Percentiles rank a stretch among this genome's conserved stretches.
These are phyloP conservation scores for Polietes domitor DNA, from an alignment of 2,888 invertebrate genomes.

Conservation along the genomic window DNA sequence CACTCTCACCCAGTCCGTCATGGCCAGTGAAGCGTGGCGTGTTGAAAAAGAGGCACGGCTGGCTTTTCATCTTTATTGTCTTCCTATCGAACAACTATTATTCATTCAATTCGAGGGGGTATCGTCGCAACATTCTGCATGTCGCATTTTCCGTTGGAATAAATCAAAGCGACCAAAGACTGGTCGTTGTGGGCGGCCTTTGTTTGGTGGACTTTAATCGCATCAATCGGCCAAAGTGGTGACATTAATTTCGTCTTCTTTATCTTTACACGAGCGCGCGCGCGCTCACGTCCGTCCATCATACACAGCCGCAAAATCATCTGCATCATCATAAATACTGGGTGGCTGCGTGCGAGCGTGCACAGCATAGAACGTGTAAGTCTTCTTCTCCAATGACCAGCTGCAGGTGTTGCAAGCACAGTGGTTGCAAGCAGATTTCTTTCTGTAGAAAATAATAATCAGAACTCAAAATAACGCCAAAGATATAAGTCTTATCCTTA, in stretches of 20 bases:
- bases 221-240: neutral
- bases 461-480: too few species aligned
- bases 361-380: slow-evolving; percentile 2
- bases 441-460: neutral
- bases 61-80: neutral
- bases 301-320: neutral
- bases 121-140: neutral
- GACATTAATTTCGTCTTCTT: neutral
- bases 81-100: neutral
- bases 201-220: neutral
- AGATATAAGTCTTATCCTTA: too few species aligned
- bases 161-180: neutral
- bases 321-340: neutral
- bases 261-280: neutral
- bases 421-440: too few species aligned
- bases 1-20: too few species aligned
- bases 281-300: neutral
- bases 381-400: slow-evolving; percentile 35
- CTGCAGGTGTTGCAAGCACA: slow-evolving; percentile 47
- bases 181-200: neutral
- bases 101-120: neutral
- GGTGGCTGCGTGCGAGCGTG: slow-evolving; percentile 4
- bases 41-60: neutral
- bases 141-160: neutral
- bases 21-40: neutral